phyloP scores from a whole-genome alignment of 2,113 vertebrate genomes.

The Poecile atricapillus region DNA sequence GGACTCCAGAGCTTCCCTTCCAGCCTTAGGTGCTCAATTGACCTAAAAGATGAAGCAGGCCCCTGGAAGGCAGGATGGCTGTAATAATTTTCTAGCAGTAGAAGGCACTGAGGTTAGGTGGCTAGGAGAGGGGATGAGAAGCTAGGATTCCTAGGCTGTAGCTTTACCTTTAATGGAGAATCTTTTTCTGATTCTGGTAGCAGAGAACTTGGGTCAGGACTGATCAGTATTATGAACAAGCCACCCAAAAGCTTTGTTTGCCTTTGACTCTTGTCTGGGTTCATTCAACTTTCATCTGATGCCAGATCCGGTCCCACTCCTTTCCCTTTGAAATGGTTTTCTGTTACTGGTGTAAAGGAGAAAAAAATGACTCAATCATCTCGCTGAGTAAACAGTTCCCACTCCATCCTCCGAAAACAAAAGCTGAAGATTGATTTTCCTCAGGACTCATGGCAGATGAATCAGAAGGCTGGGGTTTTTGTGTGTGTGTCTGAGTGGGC shows the following conservation, averaged over 20 bases:
- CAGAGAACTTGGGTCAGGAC: not conserved
- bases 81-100: not conserved
- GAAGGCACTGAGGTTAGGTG: not conserved
- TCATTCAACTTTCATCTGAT: not conserved
- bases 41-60: not conserved
- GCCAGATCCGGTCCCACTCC: not conserved
- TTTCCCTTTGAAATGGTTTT: conserved; percentile 52
- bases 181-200: not conserved
- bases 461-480: not conserved
- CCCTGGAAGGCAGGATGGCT: not conserved
- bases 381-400: conserved; percentile 32
- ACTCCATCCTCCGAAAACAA: conserved; percentile 11
- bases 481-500: not conserved
- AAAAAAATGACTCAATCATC: conserved; percentile 16
- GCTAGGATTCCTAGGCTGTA: not conserved
- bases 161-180: not conserved
- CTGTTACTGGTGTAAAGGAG: not conserved
- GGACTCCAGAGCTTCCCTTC: not conserved
- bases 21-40: not conserved
- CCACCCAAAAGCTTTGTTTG: conserved; percentile 27
- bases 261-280: conserved; percentile 11
- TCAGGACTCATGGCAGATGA: not conserved
- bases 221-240: not conserved
- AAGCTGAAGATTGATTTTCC: not conserved
- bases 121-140: not conserved